Conservation (phyloP, 1,140 invertebrate species). For the Lepidostoma basale region DNA sequence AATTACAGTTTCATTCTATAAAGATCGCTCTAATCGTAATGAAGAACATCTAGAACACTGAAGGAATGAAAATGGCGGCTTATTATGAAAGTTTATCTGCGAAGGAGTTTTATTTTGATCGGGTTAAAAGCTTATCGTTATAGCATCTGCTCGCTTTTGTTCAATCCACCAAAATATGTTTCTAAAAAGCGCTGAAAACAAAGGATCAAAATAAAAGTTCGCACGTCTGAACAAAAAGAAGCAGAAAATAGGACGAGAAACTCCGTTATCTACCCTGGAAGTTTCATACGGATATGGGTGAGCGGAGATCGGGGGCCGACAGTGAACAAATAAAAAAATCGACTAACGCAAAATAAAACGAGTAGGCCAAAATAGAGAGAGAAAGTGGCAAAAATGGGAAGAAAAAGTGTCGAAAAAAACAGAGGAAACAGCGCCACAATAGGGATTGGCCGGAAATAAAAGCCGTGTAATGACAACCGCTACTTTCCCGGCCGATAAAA, state of each 20-base stretch:
- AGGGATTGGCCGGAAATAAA: slow-evolving; percentile 47
- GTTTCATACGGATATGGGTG: slow-evolving; percentile 32
- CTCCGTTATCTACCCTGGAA: slow-evolving; percentile 41
- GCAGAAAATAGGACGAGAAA: slow-evolving; percentile 29
- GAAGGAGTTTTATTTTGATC: background rate
- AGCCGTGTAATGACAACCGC: slow-evolving; percentile 46
- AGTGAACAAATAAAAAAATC: slow-evolving; percentile 43
- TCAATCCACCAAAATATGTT: slow-evolving; percentile 21
- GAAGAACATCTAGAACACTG: too few relatives aligned
- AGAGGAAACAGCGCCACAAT: slow-evolving; percentile 35
- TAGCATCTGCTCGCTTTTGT: slow-evolving; percentile 21
- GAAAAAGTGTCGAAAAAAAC: slow-evolving; percentile 33
- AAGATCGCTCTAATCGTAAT: too few relatives aligned
- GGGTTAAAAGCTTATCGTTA: slow-evolving; percentile 16
- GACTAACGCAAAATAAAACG: slow-evolving; percentile 46
- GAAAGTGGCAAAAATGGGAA: slow-evolving; percentile 24
- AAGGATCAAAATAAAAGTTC: slow-evolving; percentile 46
- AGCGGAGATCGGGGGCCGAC: slow-evolving; percentile 34
- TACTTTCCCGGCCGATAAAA: slow-evolving; percentile 34
- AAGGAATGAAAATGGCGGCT: too few relatives aligned
- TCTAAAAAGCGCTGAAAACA: slow-evolving; percentile 44
- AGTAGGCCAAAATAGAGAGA: slow-evolving; percentile 23
- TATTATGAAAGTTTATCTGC: background rate
- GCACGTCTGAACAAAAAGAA: slow-evolving; percentile 41
- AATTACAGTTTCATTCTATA: too few relatives aligned